Base-by-base conservation (phyloP, 2,888 invertebrate genomes). In the Sinopyrophorus schimmeli region DNA sequence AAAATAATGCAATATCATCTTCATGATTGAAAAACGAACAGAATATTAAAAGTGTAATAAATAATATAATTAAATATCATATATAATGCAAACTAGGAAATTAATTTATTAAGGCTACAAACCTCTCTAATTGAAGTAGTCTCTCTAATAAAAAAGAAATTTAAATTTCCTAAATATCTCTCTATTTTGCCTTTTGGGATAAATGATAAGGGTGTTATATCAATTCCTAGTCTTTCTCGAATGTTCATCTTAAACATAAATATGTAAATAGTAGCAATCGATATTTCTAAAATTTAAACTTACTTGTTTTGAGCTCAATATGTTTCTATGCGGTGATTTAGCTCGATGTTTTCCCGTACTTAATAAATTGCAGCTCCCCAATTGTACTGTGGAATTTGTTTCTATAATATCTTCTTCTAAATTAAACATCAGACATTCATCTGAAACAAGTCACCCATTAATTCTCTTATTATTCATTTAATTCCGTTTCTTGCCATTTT, bases 81-180 rank as follows among this genome's bases (percentile, higher is more conserved):
- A 10, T 20, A 18, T 20, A 18, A 18, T 18, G 10, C 11, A 18
- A 6, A 15, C n/a, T 7, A n/a, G n/a, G n/a, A n/a, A n/a, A n/a
- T n/a, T n/a, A n/a, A n/a, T n/a, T n/a, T n/a, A n/a, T n/a, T 12
- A 10, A 1, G 2, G 7, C 39, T 21, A 55, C 53, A 58, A 69
- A 80, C 80, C 72, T 97, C 96, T 55, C 94, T 75, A 48, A 96
- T 87, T 6, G 92, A 89, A 1, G 92, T 94, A 52, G 91, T 93
- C 74, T 98, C 97, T 14, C 97, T 77, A 54, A 98, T 96, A 69
- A 97, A 94, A 75, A 96, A 91, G 72, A 96, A 91, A 67, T 96
- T 89, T 54, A 94, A 75, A 69, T 93, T 89, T 55, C 97, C 95
- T 64, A 96, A 77, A 67, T 94, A 89, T 56, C 87, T 81, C 59